These are phyloP conservation scores for Pontoporia blainvillei DNA, from an alignment of 2,113 vertebrate species.

Conservation along the genomic window DNA sequence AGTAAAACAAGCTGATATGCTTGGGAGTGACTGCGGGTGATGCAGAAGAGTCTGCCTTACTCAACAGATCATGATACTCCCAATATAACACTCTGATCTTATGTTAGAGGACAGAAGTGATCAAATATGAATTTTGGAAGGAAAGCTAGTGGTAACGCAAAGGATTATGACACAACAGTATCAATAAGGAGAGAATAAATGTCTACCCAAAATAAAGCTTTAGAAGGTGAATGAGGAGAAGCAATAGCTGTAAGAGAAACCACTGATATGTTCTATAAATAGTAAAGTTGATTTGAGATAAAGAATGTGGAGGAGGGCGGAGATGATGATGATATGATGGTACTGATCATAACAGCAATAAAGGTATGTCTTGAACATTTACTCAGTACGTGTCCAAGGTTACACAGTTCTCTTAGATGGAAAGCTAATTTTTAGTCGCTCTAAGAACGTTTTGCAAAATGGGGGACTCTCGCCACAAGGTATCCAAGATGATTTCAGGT, in stretches of 20 bases:
- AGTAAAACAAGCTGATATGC: background rate
- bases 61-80: background rate
- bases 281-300: background rate
- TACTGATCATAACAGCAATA: background rate
- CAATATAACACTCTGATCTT: background rate
- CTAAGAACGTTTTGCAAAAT: conserved; percentile 1
- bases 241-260: background rate
- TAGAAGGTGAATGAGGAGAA: background rate
- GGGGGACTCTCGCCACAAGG: background rate
- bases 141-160: background rate
- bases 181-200: background rate
- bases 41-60: background rate
- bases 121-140: background rate
- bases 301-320: background rate
- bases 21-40: background rate
- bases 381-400: background rate
- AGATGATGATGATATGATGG: background rate
- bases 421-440: conserved; percentile 42
- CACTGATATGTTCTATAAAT: background rate
- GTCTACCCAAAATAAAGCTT: background rate
- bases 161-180: background rate
- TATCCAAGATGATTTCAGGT: background rate
- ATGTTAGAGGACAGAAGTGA: background rate
- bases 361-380: background rate
- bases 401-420: background rate